Evolutionary conservation across 1,140 invertebrate genomes (phyloP).

Genomic region (Drosophila guanche): DNA sequence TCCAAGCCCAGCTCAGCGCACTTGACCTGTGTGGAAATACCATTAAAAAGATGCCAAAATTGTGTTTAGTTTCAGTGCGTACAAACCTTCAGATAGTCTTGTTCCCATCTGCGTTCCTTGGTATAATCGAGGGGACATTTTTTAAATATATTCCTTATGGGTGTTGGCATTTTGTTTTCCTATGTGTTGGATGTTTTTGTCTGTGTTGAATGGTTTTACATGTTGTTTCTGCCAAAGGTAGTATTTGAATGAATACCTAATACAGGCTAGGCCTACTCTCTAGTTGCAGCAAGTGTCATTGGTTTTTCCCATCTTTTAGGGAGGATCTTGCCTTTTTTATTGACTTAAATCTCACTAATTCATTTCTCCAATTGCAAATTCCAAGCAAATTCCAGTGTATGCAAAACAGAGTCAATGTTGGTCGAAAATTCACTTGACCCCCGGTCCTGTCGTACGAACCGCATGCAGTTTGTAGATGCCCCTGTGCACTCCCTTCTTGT

Average conservation of each 20-base stretch:
- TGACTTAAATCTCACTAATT: too few species aligned
- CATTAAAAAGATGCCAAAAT: neutral
- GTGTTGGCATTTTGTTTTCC: neutral
- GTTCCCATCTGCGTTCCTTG: slow-evolving; percentile 41
- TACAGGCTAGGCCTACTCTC: too few species aligned
- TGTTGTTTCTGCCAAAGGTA: too few species aligned
- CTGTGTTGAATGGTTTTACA: too few species aligned
- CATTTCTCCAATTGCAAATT: too few species aligned
- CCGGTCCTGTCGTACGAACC: slow-evolving; percentile 9
- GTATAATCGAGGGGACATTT: slow-evolving; percentile 16
- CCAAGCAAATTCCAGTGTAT: too few species aligned
- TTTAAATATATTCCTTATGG: rapidly evolving
- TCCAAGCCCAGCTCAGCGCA: slow-evolving; percentile 43
- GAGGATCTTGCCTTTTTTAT: too few species aligned
- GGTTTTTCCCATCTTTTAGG: too few species aligned
- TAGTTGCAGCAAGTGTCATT: too few species aligned
- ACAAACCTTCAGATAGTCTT: slow-evolving; percentile 29
- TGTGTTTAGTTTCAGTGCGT: neutral
- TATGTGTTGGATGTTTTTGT: too few species aligned
- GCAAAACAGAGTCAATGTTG: slow-evolving; percentile 13
- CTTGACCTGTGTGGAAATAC: slow-evolving; percentile 15
- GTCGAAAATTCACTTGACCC: slow-evolving; percentile 50
- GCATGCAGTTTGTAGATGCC: slow-evolving; percentile 20
- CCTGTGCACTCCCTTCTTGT: slow-evolving; percentile 11
- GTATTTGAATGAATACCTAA: too few species aligned